Conservation (phyloP, 2,888 invertebrate species). For the Microplitis manilae region DNA sequence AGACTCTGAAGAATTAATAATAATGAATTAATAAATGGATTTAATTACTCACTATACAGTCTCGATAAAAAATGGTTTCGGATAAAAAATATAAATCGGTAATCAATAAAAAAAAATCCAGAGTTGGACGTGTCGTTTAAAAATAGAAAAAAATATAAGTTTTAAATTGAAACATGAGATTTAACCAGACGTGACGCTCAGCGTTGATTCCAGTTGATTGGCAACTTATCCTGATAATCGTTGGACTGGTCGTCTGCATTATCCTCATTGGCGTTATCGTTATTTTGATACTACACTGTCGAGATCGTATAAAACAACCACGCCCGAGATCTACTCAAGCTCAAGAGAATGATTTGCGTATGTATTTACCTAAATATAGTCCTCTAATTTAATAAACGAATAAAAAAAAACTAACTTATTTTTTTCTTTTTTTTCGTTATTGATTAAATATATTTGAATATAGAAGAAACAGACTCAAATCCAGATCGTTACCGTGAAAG, state of each 20-base stretch:
- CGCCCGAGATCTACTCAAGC: slow-evolving; percentile 65
- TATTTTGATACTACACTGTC: slow-evolving; percentile 88
- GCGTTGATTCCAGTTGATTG: slow-evolving; percentile 72
- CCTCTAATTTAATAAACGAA: slow-evolving; percentile 15
- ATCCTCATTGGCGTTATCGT: slow-evolving; percentile 88
- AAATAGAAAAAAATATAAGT: not conserved
- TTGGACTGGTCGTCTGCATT: slow-evolving; percentile 89
- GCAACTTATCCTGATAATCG: slow-evolving; percentile 79
- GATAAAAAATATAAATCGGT: not conserved
- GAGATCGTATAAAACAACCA: slow-evolving; percentile 70
- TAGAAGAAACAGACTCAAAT: slow-evolving; percentile 72
- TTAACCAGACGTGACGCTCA: slow-evolving; percentile 67
- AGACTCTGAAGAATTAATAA: too few relatives aligned
- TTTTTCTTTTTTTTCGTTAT: slow-evolving; percentile 1
- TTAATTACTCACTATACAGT: too few relatives aligned
- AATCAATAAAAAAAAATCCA: not conserved
- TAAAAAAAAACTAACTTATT: not conserved
- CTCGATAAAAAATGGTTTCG: not conserved
- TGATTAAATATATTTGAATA: slow-evolving; percentile 23
- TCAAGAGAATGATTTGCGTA: slow-evolving; percentile 70
- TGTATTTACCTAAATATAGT: slow-evolving; percentile 56
- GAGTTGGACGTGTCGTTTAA: not conserved
- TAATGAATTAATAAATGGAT: too few relatives aligned
- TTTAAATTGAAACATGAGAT: slow-evolving; percentile 57
- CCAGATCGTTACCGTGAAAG: slow-evolving; percentile 77